Conservation (phyloP, 2,113 vertebrate genomes). For the Pardalotus punctatus region DNA sequence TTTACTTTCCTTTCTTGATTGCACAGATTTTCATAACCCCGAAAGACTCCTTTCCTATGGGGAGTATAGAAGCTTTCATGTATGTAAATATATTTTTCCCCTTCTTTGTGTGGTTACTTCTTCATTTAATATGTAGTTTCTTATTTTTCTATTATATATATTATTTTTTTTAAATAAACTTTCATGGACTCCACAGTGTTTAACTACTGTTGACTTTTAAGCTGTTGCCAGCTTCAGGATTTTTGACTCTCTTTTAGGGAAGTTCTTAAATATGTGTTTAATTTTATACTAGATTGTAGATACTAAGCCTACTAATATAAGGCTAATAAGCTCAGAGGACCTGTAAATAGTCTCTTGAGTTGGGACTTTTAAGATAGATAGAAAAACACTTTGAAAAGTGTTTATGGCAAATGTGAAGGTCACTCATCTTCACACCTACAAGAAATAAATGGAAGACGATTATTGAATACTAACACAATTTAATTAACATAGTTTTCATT, state of each 20-base stretch:
- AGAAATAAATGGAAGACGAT: neutral
- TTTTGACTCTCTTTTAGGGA: neutral
- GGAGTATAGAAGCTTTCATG: neutral
- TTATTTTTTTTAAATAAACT: neutral
- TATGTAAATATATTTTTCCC: neutral
- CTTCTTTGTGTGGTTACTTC: neutral
- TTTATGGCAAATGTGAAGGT: neutral
- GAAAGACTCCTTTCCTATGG: neutral
- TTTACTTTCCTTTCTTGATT: neutral
- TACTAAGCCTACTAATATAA: neutral
- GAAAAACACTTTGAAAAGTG: neutral
- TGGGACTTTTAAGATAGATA: neutral
- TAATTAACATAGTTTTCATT: neutral
- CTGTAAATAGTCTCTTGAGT: neutral
- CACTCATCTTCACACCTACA: neutral
- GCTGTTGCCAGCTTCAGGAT: neutral
- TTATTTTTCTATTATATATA: neutral
- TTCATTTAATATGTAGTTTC: neutral
- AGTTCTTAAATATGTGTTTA: neutral
- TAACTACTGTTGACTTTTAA: neutral
- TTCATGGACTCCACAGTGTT: neutral
- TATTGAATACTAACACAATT: neutral
- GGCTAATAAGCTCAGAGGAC: neutral
- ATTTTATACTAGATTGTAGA: neutral
- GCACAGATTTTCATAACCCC: neutral